Percentiles rank a stretch among this genome's conserved stretches.
Evolutionary conservation across 2,888 invertebrate species (phyloP).

Genomic region (Noctua pronuba): DNA sequence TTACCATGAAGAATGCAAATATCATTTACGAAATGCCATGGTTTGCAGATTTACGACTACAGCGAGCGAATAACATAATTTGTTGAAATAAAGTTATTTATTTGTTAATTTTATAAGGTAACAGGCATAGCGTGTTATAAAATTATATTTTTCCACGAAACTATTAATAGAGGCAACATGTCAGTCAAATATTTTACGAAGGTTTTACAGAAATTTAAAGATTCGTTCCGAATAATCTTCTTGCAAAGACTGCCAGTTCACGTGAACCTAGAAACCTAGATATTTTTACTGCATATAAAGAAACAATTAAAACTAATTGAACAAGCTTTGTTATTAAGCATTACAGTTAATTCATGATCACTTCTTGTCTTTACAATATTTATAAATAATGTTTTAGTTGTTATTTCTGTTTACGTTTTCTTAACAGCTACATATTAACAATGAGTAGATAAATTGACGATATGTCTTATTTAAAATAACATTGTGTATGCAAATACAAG

Average conservation of each 20-base stretch:
- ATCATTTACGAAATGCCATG: background rate
- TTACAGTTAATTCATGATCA: background rate
- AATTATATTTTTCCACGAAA: constrained; percentile 7
- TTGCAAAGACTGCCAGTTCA: background rate
- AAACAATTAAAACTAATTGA: constrained; percentile 11
- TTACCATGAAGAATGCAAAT: background rate
- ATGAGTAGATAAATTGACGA: background rate
- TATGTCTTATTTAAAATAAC: constrained; percentile 10
- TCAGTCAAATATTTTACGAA: constrained; percentile 36
- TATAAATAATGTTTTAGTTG: constrained; percentile 1
- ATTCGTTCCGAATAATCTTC: constrained; percentile 56
- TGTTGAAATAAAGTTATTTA: constrained; percentile 13
- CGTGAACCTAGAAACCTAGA: constrained; percentile 32
- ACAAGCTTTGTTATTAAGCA: constrained; percentile 1
- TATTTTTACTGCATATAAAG: background rate
- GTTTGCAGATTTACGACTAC: constrained; percentile 15
- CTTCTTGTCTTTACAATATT: constrained; percentile 3
- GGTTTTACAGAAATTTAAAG: constrained; percentile 48
- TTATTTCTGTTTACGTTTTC: constrained; percentile 11
- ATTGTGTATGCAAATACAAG: constrained; percentile 17
- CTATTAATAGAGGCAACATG: background rate
- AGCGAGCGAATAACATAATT: background rate
- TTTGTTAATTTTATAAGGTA: constrained; percentile 1
- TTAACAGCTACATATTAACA: background rate
- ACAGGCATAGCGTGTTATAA: background rate